Conservation (phyloP, 2,888 invertebrate genomes). For the Andrena minutula region DNA sequence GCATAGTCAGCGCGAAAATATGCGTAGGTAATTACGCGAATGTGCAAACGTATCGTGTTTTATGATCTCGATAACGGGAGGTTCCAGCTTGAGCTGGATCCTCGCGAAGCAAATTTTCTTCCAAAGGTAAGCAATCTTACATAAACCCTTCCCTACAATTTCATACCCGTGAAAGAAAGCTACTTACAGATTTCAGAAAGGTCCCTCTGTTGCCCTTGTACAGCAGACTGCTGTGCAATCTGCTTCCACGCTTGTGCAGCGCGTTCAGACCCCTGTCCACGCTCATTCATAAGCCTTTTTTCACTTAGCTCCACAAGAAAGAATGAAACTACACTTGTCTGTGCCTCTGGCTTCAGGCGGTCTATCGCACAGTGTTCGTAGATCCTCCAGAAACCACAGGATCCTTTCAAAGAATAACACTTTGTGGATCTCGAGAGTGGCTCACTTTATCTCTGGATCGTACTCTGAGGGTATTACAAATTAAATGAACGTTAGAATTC, state of each 20-base stretch:
- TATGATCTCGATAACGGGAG: slow-evolving; percentile 46
- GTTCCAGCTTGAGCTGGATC: slow-evolving; percentile 5
- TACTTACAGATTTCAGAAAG: slow-evolving; percentile 75
- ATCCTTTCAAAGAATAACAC: not conserved
- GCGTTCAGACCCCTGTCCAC: slow-evolving; percentile 73
- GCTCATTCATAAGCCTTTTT: slow-evolving; percentile 73
- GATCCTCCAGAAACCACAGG: not conserved
- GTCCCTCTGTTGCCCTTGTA: slow-evolving; percentile 68
- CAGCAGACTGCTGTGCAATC: slow-evolving; percentile 38
- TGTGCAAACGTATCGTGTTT: slow-evolving; percentile 21
- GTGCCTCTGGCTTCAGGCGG: not conserved
- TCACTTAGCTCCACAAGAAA: not conserved
- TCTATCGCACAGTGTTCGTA: slow-evolving; percentile 1
- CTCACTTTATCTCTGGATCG: not conserved
- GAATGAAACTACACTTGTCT: not conserved
- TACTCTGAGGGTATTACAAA: not conserved
- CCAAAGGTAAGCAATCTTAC: not conserved
- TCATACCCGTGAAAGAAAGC: no score
- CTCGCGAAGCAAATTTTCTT: not conserved
- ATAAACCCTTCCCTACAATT: not conserved
- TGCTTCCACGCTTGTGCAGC: slow-evolving; percentile 72
- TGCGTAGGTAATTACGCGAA: slow-evolving; percentile 51
- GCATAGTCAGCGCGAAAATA: slow-evolving; percentile 52
- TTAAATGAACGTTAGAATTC: not conserved
- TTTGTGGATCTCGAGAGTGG: not conserved